Conservation (phyloP, 2,113 vertebrate genomes). For the Perca fluviatilis region DNA sequence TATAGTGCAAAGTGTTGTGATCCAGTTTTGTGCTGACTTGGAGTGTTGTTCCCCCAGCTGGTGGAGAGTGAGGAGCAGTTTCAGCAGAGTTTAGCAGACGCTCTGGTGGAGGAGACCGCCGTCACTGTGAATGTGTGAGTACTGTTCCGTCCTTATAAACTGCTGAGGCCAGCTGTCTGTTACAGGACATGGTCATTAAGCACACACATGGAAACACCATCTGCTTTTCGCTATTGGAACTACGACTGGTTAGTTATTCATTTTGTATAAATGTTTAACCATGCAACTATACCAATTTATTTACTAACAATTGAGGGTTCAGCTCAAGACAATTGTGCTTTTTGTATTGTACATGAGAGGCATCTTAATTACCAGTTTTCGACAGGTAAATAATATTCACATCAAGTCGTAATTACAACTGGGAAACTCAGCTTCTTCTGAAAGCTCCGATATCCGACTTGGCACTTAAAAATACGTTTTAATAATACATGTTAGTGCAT, state of each 20-base stretch:
- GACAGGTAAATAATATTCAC: neutral
- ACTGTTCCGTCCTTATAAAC: neutral
- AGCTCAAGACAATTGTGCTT: neutral
- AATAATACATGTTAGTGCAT: neutral
- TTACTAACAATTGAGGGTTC: neutral
- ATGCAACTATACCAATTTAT: neutral
- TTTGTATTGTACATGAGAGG: neutral
- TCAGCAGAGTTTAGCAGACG: constrained; percentile 80
- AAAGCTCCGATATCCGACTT: neutral
- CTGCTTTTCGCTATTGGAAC: neutral
- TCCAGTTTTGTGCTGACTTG: constrained; percentile 34
- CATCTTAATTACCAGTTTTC: neutral
- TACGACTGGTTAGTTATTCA: neutral
- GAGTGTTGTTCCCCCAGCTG: constrained; percentile 68
- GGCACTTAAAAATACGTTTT: neutral
- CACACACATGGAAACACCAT: neutral
- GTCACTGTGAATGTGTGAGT: constrained; percentile 84
- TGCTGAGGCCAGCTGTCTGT: neutral
- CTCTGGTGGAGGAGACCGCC: constrained; percentile 72
- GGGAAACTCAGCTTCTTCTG: neutral
- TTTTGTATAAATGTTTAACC: neutral
- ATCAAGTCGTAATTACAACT: neutral
- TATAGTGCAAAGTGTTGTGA: neutral
- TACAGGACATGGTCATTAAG: neutral
- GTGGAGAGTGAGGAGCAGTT: constrained; percentile 83